phyloP scores from a whole-genome alignment of 2,888 invertebrate genomes.

The Ashinkailepas kermadecensis region DNA sequence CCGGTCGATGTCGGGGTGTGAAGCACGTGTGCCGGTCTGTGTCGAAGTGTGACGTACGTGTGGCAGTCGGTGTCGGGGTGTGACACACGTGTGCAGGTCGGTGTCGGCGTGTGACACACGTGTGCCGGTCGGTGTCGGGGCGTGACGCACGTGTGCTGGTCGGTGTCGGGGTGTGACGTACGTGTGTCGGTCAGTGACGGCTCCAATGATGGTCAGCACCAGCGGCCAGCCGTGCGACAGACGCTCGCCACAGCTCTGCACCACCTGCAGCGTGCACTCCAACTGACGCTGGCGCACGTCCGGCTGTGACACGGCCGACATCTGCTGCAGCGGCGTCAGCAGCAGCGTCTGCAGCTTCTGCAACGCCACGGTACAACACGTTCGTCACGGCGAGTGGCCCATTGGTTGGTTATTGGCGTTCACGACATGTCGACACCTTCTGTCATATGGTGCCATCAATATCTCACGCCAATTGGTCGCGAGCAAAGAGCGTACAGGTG shows the following conservation, averaged over 20 bases:
- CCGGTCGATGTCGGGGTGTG: not conserved
- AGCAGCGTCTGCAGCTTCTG: slow-evolving; percentile 75
- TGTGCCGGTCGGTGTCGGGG: no score
- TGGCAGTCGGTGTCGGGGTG: no score
- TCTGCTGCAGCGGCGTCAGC: slow-evolving; percentile 80
- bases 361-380: not conserved
- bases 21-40: not conserved
- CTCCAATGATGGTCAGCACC: slow-evolving; percentile 89
- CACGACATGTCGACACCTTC: no score
- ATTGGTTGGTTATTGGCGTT: no score
- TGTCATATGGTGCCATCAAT: no score
- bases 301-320: slow-evolving; percentile 79
- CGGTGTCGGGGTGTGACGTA: slow-evolving; percentile 40
- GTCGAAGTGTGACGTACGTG: no score
- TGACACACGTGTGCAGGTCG: no score
- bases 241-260: slow-evolving; percentile 87
- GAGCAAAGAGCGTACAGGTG: no score
- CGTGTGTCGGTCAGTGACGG: slow-evolving; percentile 88
- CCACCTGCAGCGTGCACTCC: slow-evolving; percentile 84
- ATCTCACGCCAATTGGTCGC: no score
- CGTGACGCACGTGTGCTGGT: not conserved
- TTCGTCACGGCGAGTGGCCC: no score
- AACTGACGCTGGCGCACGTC: slow-evolving; percentile 92
- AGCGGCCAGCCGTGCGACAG: slow-evolving; percentile 92
- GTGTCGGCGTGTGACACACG: no score